These are phyloP conservation scores for Echinometra lucunter DNA, from an alignment of 53 echinoderm and acorn worm species.

Conservation along the genomic window DNA sequence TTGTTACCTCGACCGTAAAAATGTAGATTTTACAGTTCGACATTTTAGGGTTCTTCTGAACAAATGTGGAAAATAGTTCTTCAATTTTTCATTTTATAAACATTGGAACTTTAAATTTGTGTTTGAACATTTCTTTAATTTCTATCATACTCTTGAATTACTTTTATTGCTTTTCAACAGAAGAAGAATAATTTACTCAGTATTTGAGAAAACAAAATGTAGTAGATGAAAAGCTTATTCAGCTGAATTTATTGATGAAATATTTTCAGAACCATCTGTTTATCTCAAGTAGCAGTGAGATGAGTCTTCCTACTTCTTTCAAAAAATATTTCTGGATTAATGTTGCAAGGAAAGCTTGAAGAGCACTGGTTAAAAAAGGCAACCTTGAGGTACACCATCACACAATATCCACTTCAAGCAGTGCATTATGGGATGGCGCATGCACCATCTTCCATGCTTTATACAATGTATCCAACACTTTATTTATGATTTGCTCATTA, in stretches of 20 bases:
- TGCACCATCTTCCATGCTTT: neutral
- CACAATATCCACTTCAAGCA: constrained; percentile 31
- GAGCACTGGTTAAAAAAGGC: neutral
- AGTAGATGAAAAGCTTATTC: neutral
- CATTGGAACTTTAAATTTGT: neutral
- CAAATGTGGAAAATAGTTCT: neutral
- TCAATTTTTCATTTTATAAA: neutral
- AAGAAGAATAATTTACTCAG: neutral
- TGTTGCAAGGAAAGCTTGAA: neutral
- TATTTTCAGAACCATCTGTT: neutral
- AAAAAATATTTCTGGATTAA: neutral
- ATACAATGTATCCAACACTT: neutral
- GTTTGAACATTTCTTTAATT: neutral
- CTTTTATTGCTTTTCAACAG: neutral
- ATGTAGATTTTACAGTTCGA: neutral
- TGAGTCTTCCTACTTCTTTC: neutral
- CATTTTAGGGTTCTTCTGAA: neutral
- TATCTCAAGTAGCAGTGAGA: neutral
- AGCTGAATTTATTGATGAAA: neutral
- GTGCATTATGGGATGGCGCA: neutral
- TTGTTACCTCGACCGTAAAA: neutral
- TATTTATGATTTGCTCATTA: neutral
- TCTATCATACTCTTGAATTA: neutral
- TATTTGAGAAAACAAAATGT: neutral
- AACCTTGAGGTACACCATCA: constrained; percentile 42